phyloP scores from a whole-genome alignment of 2,113 vertebrate genomes.

The Channa argus region DNA sequence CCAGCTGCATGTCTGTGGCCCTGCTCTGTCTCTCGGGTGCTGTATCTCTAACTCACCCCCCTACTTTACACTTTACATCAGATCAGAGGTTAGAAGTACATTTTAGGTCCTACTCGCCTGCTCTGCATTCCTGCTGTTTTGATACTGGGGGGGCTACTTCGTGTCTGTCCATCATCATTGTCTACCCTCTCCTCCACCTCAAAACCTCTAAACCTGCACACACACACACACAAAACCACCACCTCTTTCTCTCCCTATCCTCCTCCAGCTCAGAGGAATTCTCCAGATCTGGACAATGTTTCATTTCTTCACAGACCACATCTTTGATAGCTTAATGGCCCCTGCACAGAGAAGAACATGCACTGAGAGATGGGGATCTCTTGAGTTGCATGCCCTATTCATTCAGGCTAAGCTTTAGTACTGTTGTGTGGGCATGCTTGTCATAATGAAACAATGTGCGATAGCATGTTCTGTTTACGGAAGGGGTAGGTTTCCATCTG shows the following conservation, averaged over 20 bases:
- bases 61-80: conserved; percentile 79
- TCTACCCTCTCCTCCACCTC: conserved; percentile 69
- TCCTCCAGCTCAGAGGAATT: conserved; percentile 82
- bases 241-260: conserved; percentile 47
- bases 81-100: conserved; percentile 71
- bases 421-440: conserved; percentile 22
- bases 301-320: conserved; percentile 79
- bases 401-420: conserved; percentile 1
- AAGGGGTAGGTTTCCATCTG: conserved; percentile 17
- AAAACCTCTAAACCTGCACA: conserved; percentile 65
- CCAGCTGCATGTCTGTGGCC: conserved; percentile 57
- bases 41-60: conserved; percentile 64
- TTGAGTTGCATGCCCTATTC: conserved; percentile 37
- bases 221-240: conserved; percentile 15
- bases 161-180: conserved; percentile 82
- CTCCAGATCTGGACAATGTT: conserved; percentile 85
- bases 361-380: conserved; percentile 36
- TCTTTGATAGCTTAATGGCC: conserved; percentile 85
- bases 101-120: conserved; percentile 74
- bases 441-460: conserved; percentile 17
- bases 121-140: conserved; percentile 82
- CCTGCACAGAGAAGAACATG: conserved; percentile 56
- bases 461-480: conserved; percentile 17
- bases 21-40: conserved; percentile 64
- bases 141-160: conserved; percentile 75